Evolutionary conservation across 2,888 invertebrate genomes (phyloP).

Genomic region (Agriopis leucophaearia): DNA sequence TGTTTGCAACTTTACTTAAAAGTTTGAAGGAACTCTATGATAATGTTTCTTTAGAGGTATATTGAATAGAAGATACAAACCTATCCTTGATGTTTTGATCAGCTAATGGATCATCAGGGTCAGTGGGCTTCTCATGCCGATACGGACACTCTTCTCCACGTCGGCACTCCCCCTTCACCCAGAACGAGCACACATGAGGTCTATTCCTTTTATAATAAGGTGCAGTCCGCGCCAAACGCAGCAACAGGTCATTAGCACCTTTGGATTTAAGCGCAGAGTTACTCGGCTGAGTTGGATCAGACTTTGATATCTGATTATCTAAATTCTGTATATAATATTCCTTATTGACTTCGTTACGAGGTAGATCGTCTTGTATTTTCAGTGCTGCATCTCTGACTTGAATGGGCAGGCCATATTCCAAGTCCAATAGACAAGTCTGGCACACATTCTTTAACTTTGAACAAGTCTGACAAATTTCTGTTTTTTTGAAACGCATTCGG

Average conservation of each 20-base stretch:
- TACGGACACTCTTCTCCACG: constrained; percentile 99
- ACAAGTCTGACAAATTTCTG: constrained; percentile 98
- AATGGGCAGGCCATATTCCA: constrained; percentile 96
- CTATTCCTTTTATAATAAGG: constrained; percentile 98
- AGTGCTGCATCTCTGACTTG: constrained; percentile 97
- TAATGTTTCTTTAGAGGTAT: too few species aligned
- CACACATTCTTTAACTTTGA: constrained; percentile 98
- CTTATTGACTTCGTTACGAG: constrained; percentile 97
- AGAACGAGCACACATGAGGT: constrained; percentile 98
- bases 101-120: constrained; percentile 98
- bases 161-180: constrained; percentile 99
- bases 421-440: constrained; percentile 97
- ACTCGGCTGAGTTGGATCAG: constrained; percentile 83
- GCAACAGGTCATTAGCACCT: constrained; percentile 92
- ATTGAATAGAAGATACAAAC: constrained; percentile 59
- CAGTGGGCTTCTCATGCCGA: constrained; percentile 97
- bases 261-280: constrained; percentile 90
- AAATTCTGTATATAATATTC: constrained; percentile 97
- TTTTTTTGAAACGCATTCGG: constrained; percentile 98
- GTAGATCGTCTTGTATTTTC: constrained; percentile 95
- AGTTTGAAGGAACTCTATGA: too few species aligned
- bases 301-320: constrained; percentile 89
- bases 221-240: constrained; percentile 95
- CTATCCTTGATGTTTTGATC: constrained; percentile 98
- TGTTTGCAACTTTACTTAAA: too few species aligned